phyloP scores from a whole-genome alignment of 37 sponge, comb jelly and placozoan genomes.

The Agelas oroides region DNA sequence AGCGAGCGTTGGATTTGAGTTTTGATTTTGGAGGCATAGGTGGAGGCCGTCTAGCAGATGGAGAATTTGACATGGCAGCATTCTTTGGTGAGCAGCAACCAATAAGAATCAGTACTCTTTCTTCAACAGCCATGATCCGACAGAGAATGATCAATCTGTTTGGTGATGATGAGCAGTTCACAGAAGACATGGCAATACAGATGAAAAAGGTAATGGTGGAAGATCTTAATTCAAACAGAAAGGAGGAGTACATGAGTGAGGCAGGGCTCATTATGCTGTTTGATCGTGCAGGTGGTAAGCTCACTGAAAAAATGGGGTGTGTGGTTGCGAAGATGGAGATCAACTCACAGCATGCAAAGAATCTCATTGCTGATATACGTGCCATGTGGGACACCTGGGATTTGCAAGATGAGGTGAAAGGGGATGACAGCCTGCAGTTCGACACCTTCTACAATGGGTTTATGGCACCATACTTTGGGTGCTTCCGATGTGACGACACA shows the following conservation, averaged over 20 bases:
- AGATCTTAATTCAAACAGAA: slow-evolving; percentile 61
- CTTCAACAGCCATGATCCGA: slow-evolving; percentile 68
- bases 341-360: slow-evolving; percentile 21
- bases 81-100: slow-evolving; percentile 76
- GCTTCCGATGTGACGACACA: slow-evolving; percentile 76
- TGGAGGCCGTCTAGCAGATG: background rate
- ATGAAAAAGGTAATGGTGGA: slow-evolving; percentile 81
- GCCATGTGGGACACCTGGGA: slow-evolving; percentile 79
- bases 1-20: slow-evolving; percentile 54
- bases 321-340: slow-evolving; percentile 51
- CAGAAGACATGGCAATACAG: slow-evolving; percentile 28
- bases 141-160: slow-evolving; percentile 64
- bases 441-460: slow-evolving; percentile 60
- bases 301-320: slow-evolving; percentile 58
- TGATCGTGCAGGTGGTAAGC: slow-evolving; percentile 76
- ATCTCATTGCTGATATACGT: slow-evolving; percentile 60
- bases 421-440: slow-evolving; percentile 47
- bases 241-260: slow-evolving; percentile 86
- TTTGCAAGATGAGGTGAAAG: slow-evolving; percentile 28
- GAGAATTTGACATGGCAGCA: slow-evolving; percentile 74
- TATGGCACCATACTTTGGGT: slow-evolving; percentile 85
- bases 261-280: slow-evolving; percentile 69
- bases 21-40: slow-evolving; percentile 60
- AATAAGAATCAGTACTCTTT: slow-evolving; percentile 72
- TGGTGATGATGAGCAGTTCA: slow-evolving; percentile 31